phyloP scores from a whole-genome alignment of 2,797 vertebrate genomes.

The Enteromius afrohamiltoni region DNA sequence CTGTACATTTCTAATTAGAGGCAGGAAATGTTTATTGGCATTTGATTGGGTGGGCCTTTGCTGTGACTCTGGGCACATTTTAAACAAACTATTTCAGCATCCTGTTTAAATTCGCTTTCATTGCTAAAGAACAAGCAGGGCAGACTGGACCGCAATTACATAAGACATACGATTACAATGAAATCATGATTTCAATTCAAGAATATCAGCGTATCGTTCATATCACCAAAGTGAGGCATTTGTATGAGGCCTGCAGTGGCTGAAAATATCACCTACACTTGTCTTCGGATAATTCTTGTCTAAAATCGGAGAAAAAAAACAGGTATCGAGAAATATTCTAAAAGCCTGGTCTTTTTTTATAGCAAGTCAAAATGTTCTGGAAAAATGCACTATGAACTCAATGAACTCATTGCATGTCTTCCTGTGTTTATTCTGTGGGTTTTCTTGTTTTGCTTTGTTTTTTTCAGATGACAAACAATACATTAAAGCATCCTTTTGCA shows the following conservation, averaged over 20 bases:
- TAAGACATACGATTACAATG: conserved; percentile 69
- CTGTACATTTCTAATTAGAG: conserved; percentile 85
- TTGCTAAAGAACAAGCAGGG: conserved; percentile 68
- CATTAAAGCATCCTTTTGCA: background rate
- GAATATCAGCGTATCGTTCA: conserved; percentile 11
- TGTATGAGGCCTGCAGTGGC: background rate
- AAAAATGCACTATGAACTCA: background rate
- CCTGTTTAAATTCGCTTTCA: conserved; percentile 87
- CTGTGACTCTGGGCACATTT: conserved; percentile 82
- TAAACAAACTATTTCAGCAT: conserved; percentile 90
- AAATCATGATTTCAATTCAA: background rate
- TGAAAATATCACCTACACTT: conserved; percentile 8
- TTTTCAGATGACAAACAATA: background rate
- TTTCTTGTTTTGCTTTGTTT: background rate
- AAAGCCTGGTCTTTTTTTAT: background rate
- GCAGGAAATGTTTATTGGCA: conserved; percentile 91
- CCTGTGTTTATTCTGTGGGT: background rate
- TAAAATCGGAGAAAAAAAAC: background rate
- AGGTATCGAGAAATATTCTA: background rate
- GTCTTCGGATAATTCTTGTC: background rate
- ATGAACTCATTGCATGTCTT: background rate
- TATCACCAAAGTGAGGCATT: background rate
- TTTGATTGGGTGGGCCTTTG: conserved; percentile 85
- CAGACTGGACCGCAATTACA: conserved; percentile 69
- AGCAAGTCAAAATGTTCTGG: background rate